phyloP scores from a whole-genome alignment of 2,797 vertebrate genomes.

The Apodemus agrarius region DNA sequence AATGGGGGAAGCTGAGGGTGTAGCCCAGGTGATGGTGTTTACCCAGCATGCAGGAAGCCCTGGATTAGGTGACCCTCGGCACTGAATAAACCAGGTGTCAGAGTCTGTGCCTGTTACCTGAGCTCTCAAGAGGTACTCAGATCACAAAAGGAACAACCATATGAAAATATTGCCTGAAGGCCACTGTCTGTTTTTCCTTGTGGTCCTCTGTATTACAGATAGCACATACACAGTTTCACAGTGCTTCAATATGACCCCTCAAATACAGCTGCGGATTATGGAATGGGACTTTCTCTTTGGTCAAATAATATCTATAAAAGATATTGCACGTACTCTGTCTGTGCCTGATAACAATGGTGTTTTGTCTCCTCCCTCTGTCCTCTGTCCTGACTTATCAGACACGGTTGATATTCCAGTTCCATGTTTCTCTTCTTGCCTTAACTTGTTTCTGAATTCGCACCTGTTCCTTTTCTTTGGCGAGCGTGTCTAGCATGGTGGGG shows the following conservation, averaged over 20 bases:
- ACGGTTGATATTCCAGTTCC: neutral
- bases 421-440: neutral
- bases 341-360: slow-evolving; percentile 4
- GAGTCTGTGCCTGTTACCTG: neutral
- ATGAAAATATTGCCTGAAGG: neutral
- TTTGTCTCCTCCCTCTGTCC: neutral
- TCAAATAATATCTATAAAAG: neutral
- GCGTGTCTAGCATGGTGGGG: neutral
- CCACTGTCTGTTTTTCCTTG: neutral
- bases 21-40: neutral
- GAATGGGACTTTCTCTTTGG: neutral
- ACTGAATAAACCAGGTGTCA: neutral
- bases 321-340: neutral
- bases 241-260: neutral
- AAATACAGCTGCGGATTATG: neutral
- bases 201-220: neutral
- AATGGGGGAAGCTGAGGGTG: neutral
- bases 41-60: neutral
- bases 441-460: neutral
- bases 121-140: neutral
- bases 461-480: neutral
- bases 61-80: neutral
- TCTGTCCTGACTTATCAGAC: neutral
- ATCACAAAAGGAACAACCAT: slow-evolving; percentile 18
- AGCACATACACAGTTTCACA: neutral